These are phyloP conservation scores for Scolopax rusticola DNA, from an alignment of 2,797 vertebrate genomes.

Conservation along the genomic window DNA sequence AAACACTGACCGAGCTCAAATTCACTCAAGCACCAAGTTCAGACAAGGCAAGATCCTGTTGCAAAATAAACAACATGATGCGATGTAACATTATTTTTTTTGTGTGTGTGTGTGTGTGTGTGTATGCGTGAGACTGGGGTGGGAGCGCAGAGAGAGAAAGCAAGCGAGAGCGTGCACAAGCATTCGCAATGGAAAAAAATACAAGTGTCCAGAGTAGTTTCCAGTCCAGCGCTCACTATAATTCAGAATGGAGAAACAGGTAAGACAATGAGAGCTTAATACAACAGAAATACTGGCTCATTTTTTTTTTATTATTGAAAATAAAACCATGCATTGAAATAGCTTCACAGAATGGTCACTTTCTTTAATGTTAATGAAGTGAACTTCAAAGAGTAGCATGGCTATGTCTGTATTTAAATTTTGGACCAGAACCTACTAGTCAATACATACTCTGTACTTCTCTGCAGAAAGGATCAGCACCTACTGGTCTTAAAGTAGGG, in stretches of 20 bases:
- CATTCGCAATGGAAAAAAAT: not conserved
- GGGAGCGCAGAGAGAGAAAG: not conserved
- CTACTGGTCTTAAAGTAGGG: conserved; percentile 4
- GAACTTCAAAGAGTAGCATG: not conserved
- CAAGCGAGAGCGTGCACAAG: not conserved
- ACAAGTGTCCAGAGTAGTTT: conserved; percentile 9
- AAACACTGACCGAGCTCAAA: conserved; percentile 54
- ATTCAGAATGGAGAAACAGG: conserved; percentile 38
- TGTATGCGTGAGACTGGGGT: not conserved
- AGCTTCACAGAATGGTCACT: not conserved
- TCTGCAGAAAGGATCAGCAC: not conserved
- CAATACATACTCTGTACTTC: not conserved
- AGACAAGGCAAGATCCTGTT: conserved; percentile 57
- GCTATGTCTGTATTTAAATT: not conserved
- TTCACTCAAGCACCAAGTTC: conserved; percentile 51
- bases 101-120: not conserved
- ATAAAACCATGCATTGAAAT: not conserved
- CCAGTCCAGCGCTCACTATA: conserved; percentile 17
- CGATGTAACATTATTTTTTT: conserved; percentile 39
- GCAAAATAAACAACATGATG: conserved; percentile 57
- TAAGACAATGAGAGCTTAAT: conserved; percentile 1
- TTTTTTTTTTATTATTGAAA: conserved; percentile 2
- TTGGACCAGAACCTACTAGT: not conserved
- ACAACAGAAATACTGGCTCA: not conserved
- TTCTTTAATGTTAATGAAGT: not conserved